Conservation (phyloP, 2,113 vertebrate species). For the Talpa occidentalis region DNA sequence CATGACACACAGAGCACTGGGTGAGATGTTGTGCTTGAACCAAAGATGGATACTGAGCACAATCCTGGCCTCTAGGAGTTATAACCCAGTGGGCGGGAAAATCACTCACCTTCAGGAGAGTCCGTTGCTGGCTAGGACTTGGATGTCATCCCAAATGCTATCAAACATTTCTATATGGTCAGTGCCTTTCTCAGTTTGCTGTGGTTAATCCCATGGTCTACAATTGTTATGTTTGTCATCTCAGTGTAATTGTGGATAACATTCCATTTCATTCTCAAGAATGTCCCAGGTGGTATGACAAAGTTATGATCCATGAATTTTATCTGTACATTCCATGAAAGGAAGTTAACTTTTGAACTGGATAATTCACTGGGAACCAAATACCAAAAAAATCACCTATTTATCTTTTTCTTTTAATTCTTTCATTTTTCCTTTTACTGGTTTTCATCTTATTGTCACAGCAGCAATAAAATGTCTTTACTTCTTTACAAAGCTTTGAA, state of each 20-base stretch:
- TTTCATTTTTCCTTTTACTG: not conserved
- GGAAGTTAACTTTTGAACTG: not conserved
- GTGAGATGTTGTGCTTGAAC: not conserved
- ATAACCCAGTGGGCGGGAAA: not conserved
- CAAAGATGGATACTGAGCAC: not conserved
- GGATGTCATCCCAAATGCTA: not conserved
- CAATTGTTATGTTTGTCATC: too few relatives aligned
- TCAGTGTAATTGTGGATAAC: not conserved
- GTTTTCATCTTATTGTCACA: constrained; percentile 1
- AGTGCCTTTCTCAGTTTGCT: not conserved
- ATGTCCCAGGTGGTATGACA: not conserved
- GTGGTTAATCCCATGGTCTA: not conserved
- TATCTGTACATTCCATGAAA: not conserved
- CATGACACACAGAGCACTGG: not conserved
- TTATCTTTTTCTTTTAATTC: not conserved
- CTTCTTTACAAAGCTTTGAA: not conserved
- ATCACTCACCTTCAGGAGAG: not conserved
- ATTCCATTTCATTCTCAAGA: not conserved
- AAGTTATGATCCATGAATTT: not conserved
- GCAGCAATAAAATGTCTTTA: not conserved
- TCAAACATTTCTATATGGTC: not conserved
- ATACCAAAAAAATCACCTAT: not conserved
- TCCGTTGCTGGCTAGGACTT: not conserved
- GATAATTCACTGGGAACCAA: not conserved
- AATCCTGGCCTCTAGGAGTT: not conserved